Evolutionary conservation across 2,888 invertebrate genomes (phyloP).

Genomic region (Torymus aiolomorphi): DNA sequence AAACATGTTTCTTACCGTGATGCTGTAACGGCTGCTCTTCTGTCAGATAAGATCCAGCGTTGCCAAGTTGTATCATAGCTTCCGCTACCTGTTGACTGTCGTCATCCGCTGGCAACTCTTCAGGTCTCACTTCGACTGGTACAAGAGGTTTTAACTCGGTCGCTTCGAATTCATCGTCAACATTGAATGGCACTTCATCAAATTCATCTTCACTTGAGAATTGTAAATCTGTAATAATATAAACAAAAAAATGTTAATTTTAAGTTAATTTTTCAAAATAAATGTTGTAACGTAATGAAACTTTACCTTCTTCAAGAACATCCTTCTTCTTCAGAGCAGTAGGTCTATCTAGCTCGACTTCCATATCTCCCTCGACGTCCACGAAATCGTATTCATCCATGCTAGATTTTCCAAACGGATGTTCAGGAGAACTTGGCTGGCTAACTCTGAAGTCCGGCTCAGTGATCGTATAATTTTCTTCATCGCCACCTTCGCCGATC

Average conservation of each 20-base stretch:
- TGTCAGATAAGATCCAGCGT: slow-evolving; percentile 80
- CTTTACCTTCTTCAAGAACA: slow-evolving; percentile 84
- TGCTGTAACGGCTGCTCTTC: slow-evolving; percentile 71
- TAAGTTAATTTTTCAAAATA: not conserved
- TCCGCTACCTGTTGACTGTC: slow-evolving; percentile 84
- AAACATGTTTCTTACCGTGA: slow-evolving; percentile 65
- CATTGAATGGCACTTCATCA: slow-evolving; percentile 79
- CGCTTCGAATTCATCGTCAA: slow-evolving; percentile 76
- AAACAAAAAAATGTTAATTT: slow-evolving; percentile 23
- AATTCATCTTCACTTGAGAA: slow-evolving; percentile 84
- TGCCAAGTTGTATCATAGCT: slow-evolving; percentile 85
- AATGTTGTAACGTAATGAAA: not conserved
- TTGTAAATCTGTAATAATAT: slow-evolving; percentile 78
- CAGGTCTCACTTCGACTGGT: slow-evolving; percentile 66
- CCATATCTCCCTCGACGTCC: slow-evolving; percentile 80
- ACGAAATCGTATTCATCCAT: slow-evolving; percentile 80
- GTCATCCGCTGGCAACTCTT: slow-evolving; percentile 77
- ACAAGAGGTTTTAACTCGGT: slow-evolving; percentile 70
- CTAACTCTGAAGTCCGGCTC: slow-evolving; percentile 78
- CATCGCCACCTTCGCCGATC: slow-evolving; percentile 78
- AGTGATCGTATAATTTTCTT: slow-evolving; percentile 79
- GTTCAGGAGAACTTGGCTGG: slow-evolving; percentile 80
- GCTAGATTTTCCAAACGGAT: slow-evolving; percentile 73
- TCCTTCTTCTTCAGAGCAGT: slow-evolving; percentile 80
- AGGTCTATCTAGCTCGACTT: slow-evolving; percentile 74